Evolutionary conservation across 1,140 invertebrate species (phyloP).

Genomic region (Nymphalis io): DNA sequence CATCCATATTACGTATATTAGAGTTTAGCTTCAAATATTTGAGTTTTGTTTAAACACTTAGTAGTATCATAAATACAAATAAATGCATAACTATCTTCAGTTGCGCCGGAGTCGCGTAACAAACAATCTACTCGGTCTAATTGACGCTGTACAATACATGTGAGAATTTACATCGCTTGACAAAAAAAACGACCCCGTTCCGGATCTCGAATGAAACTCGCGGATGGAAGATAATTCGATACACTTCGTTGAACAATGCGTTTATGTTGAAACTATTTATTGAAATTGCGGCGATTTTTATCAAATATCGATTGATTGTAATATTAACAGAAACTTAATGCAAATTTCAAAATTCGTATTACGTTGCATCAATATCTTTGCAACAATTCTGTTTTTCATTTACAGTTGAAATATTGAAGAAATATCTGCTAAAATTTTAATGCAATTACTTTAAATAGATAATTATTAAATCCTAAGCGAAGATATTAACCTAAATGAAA

Average conservation of each 20-base stretch:
- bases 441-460: background rate
- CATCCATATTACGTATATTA: too few species aligned
- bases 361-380: background rate
- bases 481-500: background rate
- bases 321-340: background rate
- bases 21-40: too few species aligned
- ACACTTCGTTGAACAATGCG: conserved; percentile 6
- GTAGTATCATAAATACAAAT: background rate
- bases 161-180: conserved; percentile 16
- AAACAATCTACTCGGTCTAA: conserved; percentile 15
- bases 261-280: conserved; percentile 4
- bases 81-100: background rate
- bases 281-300: background rate
- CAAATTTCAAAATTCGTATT: background rate
- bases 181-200: conserved; percentile 21
- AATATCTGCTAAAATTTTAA: background rate
- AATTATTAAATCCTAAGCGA: too few species aligned
- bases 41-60: too few species aligned
- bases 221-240: conserved; percentile 9
- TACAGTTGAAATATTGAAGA: background rate
- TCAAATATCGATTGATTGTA: background rate
- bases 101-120: background rate
- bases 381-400: background rate
- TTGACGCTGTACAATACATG: conserved; percentile 16
- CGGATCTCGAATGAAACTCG: conserved; percentile 18